Base-by-base conservation (phyloP, 2,888 invertebrate genomes). In the Ochropleura plecta region DNA sequence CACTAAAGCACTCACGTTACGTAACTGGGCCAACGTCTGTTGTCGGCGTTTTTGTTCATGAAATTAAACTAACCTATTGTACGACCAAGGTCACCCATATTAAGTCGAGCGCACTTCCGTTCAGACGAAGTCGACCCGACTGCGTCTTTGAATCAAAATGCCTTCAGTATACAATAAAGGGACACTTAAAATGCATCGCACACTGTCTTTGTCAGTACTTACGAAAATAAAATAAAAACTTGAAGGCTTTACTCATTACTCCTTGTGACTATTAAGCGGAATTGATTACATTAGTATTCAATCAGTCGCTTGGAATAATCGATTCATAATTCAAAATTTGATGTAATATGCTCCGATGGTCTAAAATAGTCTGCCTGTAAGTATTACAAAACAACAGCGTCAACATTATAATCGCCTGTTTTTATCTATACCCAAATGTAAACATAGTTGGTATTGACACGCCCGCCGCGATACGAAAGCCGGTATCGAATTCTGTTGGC, bases 401-500 rank as follows among this genome's bases (percentile, higher is more conserved):
- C 82, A 81, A 86, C 76, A 82, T 88, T 88, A 86, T 91, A 89
- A 92, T 91, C 91, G 81, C 44, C 55, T 72, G 89, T 88, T 92
- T 89, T 93, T 93, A 93, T 95, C 92, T 90, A 83, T 76, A 84
- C 86, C 87, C 87, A 91, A 92, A 94, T 93, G 94, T 95, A 95
- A 94, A 96, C 94, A 95, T 89, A 92, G 90, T 90, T 88, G 86
- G 83, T 94, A 93, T 94, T 95, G 95, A 95, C 95, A 94, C 92
- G 93, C 91, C 68, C 89, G 88, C 86, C 82, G 87, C 87, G 94
- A 95, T 95, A 95, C 91, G 91, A 91, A 90, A 91, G 91, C 91
- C 92, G 93, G 94, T 96, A 95, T 96, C 95, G 95, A 94, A 94
- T 93, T 94, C 91, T 88, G 91, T 86, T 95, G 96, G 94, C 96